These are phyloP conservation scores for Drosophila subobscura DNA, from an alignment of 1,140 invertebrate species.

Conservation along the genomic window DNA sequence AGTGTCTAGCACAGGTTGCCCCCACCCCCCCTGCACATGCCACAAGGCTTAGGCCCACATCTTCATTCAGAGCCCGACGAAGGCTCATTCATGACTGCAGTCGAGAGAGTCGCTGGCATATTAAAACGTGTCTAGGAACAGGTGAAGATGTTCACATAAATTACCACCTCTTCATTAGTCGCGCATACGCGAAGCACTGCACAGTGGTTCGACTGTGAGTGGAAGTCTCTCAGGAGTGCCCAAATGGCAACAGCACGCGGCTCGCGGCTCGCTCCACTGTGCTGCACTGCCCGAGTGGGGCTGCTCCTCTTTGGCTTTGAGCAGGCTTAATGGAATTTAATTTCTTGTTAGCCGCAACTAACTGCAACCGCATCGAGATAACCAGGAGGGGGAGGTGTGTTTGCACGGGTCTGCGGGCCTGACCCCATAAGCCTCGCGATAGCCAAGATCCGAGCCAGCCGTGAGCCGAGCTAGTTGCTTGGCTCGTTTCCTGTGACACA, in stretches of 20 bases:
- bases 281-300: not conserved
- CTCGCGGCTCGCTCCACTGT: constrained; percentile 20
- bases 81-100: constrained; percentile 60
- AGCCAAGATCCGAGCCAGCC: constrained; percentile 2
- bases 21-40: not conserved
- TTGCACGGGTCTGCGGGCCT: constrained; percentile 53
- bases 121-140: constrained; percentile 77
- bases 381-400: constrained; percentile 17
- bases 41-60: constrained; percentile 39
- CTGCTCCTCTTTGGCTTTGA: constrained; percentile 37
- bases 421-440: constrained; percentile 54
- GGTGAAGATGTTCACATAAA: constrained; percentile 81
- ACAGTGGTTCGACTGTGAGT: constrained; percentile 37
- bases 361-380: constrained; percentile 75
- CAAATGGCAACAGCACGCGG: too few species aligned
- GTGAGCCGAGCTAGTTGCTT: constrained; percentile 14
- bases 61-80: constrained; percentile 56
- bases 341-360: constrained; percentile 77
- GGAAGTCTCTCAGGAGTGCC: not conserved
- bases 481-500: constrained; percentile 76
- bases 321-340: constrained; percentile 76
- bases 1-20: constrained; percentile 49
- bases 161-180: constrained; percentile 81
- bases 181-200: constrained; percentile 32
- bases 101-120: constrained; percentile 44